Evolutionary conservation across 2,113 vertebrate genomes (phyloP), one percentile per base, ranked within the genome.

Genomic region (Erpornis zantholeuca): DNA sequence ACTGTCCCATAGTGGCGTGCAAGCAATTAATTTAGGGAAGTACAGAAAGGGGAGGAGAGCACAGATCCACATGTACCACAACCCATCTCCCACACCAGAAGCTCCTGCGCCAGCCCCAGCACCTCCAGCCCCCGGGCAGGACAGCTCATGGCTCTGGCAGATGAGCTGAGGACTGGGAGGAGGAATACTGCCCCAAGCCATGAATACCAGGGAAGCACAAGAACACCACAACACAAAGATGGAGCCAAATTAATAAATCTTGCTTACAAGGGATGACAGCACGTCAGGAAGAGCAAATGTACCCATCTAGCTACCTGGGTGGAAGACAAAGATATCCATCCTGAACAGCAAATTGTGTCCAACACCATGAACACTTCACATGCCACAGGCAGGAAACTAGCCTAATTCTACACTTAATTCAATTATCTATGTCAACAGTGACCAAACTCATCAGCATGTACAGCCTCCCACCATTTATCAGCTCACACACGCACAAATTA

Each of bases 1-100:
- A 24, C 25, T 45, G 56, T 10, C 72, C 61, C 57, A 10, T 0
- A 33, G 25, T 1, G 1, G 19, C 0, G 0, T 1, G 17, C 0
- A 2, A 84, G 33, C 7, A 22, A 25, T 18, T 36, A 9, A 31
- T 29, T 36, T 4, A 17, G 44, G 15, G 3, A 22, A 59, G 38
- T 8, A 47, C 21, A 68, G 53, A 11, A 44, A 60, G 27, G 49
- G 42, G 10, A 2, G 1, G 70, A 16, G 28, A 56, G 33, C 82
- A 15, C 53, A 35, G 2, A 35, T 15, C 2, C 25, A 47, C 38
- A 17, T 12, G 7, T 2, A 40, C 10, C 54, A 28, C 1, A 2
- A 9, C 15, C 22, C 57, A 44, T 6, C 42, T 83, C 80, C 68
- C 68, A n/a, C 65, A 11, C 4, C 36, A 29, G 9, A 4, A 11